Base-by-base conservation (phyloP, 2,113 vertebrate genomes). In the Boleophthalmus pectinirostris region DNA sequence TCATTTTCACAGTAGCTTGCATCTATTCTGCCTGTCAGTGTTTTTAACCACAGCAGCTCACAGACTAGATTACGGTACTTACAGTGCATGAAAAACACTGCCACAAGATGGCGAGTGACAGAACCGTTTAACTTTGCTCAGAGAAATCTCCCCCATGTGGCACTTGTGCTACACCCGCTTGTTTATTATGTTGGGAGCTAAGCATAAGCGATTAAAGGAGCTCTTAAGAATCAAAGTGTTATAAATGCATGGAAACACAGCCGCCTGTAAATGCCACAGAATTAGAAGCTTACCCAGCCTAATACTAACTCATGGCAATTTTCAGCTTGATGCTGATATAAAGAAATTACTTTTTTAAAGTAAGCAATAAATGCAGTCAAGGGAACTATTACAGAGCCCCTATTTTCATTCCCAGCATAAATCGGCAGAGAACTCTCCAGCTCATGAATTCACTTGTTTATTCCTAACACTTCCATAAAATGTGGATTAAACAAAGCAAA, bases 241-340 rank as follows among this genome's bases (percentile, higher is more conserved):
- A 96, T 96, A 97, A 98, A 98, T 98, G 96, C 96, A 98, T 98
- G 95, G 94, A 97, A 98, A 98, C 96, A 97, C 95, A 97, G 95
- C 95, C 92, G 94, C 96, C 96, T 96, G 96, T 96, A 98, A 97
- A 98, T 96, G 96, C 96, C 94, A 92, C 84, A 95, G 96, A 98
- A 98, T 98, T 97, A 98, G 96, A 96, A 96, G 96, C 97, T 98
- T 97, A 97, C 94, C 94, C 93, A 92, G 93, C 93, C 95, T 96
- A 96, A 97, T 96, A 95, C 96, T 95, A 96, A 96, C 96, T 95
- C 95, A 95, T 94, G 94, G 94, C 95, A 96, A 96, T 97, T 96
- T 96, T 94, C 96, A 95, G 96, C 96, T 95, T 95, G 96, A 97
- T 95, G 95, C 95, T 93, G 96, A 98, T 95, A 96, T 93, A 93